Evolutionary conservation across 2,113 vertebrate species (phyloP).

Genomic region (Pitta sordida): DNA sequence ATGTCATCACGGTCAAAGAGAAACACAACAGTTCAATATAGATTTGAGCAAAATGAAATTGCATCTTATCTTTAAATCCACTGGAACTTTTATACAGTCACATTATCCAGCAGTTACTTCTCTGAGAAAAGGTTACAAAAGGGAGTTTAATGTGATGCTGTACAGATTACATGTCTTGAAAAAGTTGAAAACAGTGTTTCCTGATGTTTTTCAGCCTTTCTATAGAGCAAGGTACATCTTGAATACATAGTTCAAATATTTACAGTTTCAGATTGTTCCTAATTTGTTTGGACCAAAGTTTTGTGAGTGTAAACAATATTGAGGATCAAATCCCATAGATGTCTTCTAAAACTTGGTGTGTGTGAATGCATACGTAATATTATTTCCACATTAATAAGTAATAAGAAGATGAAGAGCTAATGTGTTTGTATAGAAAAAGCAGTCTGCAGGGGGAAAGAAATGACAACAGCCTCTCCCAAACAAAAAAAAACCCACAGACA

Average conservation of each 20-base stretch:
- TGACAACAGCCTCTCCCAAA: not conserved
- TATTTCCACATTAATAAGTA: not conserved
- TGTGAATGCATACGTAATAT: not conserved
- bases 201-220: not conserved
- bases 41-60: not conserved
- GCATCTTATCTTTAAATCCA: not conserved
- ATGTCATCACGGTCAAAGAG: not conserved
- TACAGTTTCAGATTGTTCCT: not conserved
- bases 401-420: not conserved
- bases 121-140: not conserved
- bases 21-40: not conserved
- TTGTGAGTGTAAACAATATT: not conserved
- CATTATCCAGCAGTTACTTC: not conserved
- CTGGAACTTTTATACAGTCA: not conserved
- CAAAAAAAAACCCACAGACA: fast-evolving
- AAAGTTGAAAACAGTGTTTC: not conserved
- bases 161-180: not conserved
- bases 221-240: not conserved
- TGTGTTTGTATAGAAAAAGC: not conserved
- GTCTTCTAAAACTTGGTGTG: not conserved
- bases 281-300: not conserved
- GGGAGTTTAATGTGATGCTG: not conserved
- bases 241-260: not conserved
- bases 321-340: not conserved
- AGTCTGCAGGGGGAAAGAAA: not conserved